Evolutionary conservation across 2,113 vertebrate species (phyloP).

Genomic region (Oxygymnocypris stewartii): DNA sequence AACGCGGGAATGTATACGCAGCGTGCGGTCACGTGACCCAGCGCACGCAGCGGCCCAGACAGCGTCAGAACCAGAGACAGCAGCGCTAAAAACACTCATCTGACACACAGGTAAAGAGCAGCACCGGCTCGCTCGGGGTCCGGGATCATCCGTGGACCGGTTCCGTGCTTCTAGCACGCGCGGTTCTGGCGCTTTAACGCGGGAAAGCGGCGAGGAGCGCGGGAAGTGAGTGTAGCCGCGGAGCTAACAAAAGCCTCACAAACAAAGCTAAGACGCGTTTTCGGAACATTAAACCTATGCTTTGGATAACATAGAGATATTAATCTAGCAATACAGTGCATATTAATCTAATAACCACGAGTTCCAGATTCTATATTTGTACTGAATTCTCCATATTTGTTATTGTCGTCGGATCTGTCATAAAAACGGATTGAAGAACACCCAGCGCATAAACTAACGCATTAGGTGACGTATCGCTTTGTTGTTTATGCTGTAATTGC

Average conservation of each 20-base stretch:
- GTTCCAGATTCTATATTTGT: no score
- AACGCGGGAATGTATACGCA: no score
- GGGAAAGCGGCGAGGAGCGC: background rate
- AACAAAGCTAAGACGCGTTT: background rate
- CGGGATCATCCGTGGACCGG: background rate
- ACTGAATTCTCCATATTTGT: background rate
- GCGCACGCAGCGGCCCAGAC: conserved; percentile 3
- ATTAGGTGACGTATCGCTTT: background rate
- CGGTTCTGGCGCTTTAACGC: background rate
- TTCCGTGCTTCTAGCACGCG: background rate
- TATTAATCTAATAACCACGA: background rate
- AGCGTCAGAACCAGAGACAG: conserved; percentile 3
- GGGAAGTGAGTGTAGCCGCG: conserved; percentile 13
- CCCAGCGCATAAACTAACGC: background rate
- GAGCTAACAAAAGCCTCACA: conserved; percentile 35
- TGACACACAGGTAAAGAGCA: background rate
- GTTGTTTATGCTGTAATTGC: no score
- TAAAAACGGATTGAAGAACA: background rate
- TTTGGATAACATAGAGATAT: background rate
- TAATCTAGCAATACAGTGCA: background rate
- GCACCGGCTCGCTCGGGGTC: background rate
- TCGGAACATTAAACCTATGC: background rate
- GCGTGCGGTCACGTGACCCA: conserved; percentile 22
- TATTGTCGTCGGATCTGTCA: background rate
- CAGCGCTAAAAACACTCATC: conserved; percentile 9